A percentile compares a stretch with the other conserved stretches of the same genome.
Conservation (phyloP, 2,888 invertebrate genomes). For the Lepas anatifera region DNA sequence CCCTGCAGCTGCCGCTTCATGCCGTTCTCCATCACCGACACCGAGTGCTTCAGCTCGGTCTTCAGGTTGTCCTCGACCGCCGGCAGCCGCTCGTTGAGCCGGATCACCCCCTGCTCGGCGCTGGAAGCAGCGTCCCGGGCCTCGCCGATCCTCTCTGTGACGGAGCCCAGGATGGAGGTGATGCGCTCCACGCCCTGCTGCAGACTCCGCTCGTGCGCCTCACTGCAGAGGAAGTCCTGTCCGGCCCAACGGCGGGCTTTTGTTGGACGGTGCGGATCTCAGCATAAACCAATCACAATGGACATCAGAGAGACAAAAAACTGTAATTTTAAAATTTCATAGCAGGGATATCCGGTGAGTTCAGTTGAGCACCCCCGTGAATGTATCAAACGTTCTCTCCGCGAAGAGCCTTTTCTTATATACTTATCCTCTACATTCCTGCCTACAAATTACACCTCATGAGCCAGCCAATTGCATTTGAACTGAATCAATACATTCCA, state of each 20-base stretch:
- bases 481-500: too few species aligned
- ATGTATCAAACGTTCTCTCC: too few species aligned
- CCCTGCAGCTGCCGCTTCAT: not conserved
- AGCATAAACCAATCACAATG: too few species aligned
- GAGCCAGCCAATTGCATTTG: too few species aligned
- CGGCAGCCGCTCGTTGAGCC: not conserved
- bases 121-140: not conserved
- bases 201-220: slow-evolving; percentile 5
- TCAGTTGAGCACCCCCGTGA: too few species aligned
- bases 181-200: slow-evolving; percentile 7
- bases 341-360: too few species aligned
- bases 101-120: not conserved
- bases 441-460: too few species aligned
- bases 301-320: too few species aligned
- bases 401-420: too few species aligned
- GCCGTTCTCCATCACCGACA: not conserved
- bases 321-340: too few species aligned
- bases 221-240: not conserved
- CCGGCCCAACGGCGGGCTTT: not conserved
- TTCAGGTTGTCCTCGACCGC: not conserved
- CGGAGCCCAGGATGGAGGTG: not conserved
- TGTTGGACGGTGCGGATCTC: too few species aligned
- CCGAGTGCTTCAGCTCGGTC: not conserved
- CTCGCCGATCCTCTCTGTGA: not conserved
- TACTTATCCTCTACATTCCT: too few species aligned